Conservation (phyloP, 2,113 vertebrate genomes). For the Archocentrus centrarchus region DNA sequence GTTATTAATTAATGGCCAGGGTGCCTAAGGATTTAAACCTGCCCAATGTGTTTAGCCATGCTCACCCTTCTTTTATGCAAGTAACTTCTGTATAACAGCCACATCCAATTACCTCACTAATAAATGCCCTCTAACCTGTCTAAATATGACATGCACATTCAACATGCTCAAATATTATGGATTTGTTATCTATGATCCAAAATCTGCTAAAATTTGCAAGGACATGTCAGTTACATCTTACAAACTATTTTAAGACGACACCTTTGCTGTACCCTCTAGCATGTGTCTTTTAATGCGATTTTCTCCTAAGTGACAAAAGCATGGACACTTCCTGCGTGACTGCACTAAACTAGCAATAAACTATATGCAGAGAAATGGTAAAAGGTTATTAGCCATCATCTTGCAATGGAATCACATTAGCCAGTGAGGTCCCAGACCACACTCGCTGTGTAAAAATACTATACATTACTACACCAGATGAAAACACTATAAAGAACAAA, state of each 20-base stretch:
- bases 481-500: background rate
- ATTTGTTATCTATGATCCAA: background rate
- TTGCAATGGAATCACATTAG: background rate
- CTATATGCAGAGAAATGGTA: background rate
- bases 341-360: background rate
- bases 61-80: background rate
- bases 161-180: background rate
- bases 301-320: conserved; percentile 1
- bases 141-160: background rate
- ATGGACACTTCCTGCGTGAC: background rate
- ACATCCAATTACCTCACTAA: background rate
- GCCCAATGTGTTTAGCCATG: background rate
- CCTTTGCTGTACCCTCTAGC: conserved; percentile 8
- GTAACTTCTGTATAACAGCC: background rate
- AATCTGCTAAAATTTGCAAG: conserved; percentile 13
- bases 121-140: background rate
- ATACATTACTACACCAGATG: background rate
- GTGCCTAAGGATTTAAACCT: conserved; percentile 36
- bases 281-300: conserved; percentile 17
- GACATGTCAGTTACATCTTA: background rate
- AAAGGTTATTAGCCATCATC: background rate
- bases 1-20: conserved; percentile 29
- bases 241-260: too few relatives aligned
- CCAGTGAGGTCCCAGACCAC: background rate
- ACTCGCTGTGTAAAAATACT: background rate